Percentiles rank a stretch among this genome's conserved stretches.
phyloP scores from a whole-genome alignment of 2,888 invertebrate genomes.

The Latrodectus hesperus region DNA sequence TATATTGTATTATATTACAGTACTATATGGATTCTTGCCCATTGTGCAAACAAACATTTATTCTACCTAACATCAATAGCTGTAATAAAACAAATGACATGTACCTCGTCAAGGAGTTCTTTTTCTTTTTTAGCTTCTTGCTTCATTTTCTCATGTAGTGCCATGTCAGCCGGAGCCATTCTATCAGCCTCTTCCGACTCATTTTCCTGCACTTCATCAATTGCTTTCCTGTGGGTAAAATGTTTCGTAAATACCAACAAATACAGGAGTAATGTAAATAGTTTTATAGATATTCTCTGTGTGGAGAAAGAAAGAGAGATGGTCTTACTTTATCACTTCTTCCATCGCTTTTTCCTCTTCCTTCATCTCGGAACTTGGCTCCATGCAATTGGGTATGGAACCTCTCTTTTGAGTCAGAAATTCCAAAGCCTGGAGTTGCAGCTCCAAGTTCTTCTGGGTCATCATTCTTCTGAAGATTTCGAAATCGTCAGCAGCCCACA shows the following conservation, averaged over 20 bases:
- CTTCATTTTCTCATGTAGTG: slow-evolving; percentile 70
- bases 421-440: slow-evolving; percentile 91
- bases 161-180: slow-evolving; percentile 30
- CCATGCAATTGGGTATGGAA: slow-evolving; percentile 51
- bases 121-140: slow-evolving; percentile 75
- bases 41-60: no score
- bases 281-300: background rate
- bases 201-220: slow-evolving; percentile 23
- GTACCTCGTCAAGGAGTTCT: slow-evolving; percentile 73
- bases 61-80: no score
- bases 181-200: slow-evolving; percentile 67
- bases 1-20: no score
- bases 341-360: slow-evolving; percentile 79
- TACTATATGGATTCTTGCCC: no score
- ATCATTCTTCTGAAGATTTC: slow-evolving; percentile 92
- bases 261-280: background rate
- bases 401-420: slow-evolving; percentile 81
- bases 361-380: slow-evolving; percentile 9
- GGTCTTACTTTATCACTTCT: slow-evolving; percentile 77
- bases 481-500: slow-evolving; percentile 95
- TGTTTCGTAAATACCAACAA: background rate
- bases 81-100: background rate
- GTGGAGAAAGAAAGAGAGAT: background rate
- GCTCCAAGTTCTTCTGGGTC: slow-evolving; percentile 92
- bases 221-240: slow-evolving; percentile 31